Evolutionary conservation across 2,888 invertebrate genomes (phyloP).

Genomic region (Ochlodes sylvanus): DNA sequence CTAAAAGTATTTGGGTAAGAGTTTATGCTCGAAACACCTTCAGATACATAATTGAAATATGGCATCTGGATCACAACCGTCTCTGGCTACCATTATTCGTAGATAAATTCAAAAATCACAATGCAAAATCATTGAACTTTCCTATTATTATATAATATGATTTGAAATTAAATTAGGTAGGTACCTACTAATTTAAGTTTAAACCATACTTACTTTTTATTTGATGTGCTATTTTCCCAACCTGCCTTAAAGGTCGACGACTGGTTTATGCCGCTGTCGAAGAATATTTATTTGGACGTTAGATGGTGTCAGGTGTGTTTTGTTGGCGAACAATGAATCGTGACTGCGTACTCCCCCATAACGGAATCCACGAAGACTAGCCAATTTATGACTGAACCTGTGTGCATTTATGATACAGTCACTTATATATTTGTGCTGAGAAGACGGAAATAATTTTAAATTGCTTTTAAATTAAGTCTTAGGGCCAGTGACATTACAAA

Average conservation of each 20-base stretch:
- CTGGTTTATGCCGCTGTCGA: constrained; percentile 20
- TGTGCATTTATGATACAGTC: constrained; percentile 44
- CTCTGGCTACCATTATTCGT: too few relatives aligned
- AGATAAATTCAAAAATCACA: too few relatives aligned
- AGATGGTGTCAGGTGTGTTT: constrained; percentile 67
- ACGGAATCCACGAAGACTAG: constrained; percentile 67
- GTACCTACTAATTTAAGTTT: neutral
- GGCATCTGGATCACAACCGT: too few relatives aligned
- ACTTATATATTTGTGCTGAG: neutral
- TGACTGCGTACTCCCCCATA: constrained; percentile 74
- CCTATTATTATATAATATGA: too few relatives aligned
- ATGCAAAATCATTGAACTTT: too few relatives aligned
- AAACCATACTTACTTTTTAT: neutral
- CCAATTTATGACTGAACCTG: constrained; percentile 75
- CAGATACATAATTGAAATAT: too few relatives aligned
- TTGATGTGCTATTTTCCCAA: neutral
- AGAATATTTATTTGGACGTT: constrained; percentile 48
- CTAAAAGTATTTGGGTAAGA: too few relatives aligned
- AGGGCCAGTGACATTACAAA: neutral
- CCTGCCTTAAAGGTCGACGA: constrained; percentile 9
- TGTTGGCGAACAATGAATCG: constrained; percentile 79
- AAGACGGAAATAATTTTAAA: neutral
- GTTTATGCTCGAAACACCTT: too few relatives aligned
- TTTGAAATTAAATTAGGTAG: too few relatives aligned
- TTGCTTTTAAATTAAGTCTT: neutral